Conservation (phyloP, 1,140 invertebrate species). For the Pentalonia nigronervosa region DNA sequence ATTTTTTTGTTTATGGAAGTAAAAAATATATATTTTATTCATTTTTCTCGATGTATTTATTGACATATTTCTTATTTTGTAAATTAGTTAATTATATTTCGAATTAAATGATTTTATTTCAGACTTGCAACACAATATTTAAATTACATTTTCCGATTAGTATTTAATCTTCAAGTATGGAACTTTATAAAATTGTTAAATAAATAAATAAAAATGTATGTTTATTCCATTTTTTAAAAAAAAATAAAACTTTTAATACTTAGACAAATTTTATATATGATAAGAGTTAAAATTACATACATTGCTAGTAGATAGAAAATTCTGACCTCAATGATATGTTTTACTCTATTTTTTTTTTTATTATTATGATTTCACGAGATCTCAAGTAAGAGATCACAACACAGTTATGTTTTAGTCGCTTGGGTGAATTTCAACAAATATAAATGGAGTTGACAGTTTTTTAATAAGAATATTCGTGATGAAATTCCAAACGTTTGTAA, state of each 20-base stretch:
- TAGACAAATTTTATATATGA: neutral
- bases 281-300: neutral
- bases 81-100: neutral
- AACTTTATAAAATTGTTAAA: neutral
- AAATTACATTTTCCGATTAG: neutral
- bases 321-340: neutral
- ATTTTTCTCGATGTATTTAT: neutral
- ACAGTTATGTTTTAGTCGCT: neutral
- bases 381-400: neutral
- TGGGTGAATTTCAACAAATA: neutral
- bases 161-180: neutral
- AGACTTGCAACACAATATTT: neutral
- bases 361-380: neutral
- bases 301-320: neutral
- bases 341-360: neutral
- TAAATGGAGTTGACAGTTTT: constrained; percentile 14
- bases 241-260: neutral
- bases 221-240: neutral
- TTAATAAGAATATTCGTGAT: neutral
- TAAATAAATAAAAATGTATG: neutral
- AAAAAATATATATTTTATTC: neutral
- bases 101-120: neutral
- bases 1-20: neutral
- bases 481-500: neutral
- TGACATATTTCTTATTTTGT: neutral